A percentile compares a stretch with the other conserved stretches of the same genome.
phyloP scores from a whole-genome alignment of 2,888 invertebrate species.

The Tupiocoris notatus region DNA sequence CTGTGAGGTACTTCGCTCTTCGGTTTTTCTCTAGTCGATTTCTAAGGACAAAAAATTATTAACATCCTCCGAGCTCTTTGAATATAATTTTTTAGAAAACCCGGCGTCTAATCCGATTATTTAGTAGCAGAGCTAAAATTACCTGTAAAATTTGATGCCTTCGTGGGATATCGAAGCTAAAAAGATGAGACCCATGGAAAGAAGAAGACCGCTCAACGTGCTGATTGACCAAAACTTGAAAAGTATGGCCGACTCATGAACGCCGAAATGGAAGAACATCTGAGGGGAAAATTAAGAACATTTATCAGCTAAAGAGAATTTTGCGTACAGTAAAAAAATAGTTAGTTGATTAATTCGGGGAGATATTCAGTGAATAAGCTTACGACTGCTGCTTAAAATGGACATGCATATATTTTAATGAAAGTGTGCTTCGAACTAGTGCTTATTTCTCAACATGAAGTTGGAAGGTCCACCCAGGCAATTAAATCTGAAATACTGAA shows the following conservation, averaged over 20 bases:
- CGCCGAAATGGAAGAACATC: constrained; percentile 79
- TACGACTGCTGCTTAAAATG: too few relatives aligned
- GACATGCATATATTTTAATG: too few relatives aligned
- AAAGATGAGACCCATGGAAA: constrained; percentile 89
- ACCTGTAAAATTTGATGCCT: constrained; percentile 85
- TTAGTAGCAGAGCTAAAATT: constrained; percentile 46
- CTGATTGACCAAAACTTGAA: constrained; percentile 80
- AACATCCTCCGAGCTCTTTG: too few relatives aligned
- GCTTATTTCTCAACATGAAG: too few relatives aligned
- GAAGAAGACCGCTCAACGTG: constrained; percentile 73
- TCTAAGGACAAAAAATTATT: too few relatives aligned
- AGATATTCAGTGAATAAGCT: too few relatives aligned
- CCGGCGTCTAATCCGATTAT: background rate
- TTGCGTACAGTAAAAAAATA: too few relatives aligned
- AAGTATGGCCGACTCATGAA: constrained; percentile 66
- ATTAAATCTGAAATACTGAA: too few relatives aligned
- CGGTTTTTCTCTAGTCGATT: constrained; percentile 19
- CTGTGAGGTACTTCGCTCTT: constrained; percentile 30
- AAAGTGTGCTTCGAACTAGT: too few relatives aligned
- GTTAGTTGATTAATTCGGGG: too few relatives aligned
- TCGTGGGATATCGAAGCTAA: constrained; percentile 91
- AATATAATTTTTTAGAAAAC: background rate
- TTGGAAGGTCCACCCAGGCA: too few relatives aligned
- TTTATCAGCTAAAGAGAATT: too few relatives aligned
- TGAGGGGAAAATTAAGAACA: constrained; percentile 15